Conservation (phyloP, 2,888 invertebrate species). For the Diloba caeruleocephala region DNA sequence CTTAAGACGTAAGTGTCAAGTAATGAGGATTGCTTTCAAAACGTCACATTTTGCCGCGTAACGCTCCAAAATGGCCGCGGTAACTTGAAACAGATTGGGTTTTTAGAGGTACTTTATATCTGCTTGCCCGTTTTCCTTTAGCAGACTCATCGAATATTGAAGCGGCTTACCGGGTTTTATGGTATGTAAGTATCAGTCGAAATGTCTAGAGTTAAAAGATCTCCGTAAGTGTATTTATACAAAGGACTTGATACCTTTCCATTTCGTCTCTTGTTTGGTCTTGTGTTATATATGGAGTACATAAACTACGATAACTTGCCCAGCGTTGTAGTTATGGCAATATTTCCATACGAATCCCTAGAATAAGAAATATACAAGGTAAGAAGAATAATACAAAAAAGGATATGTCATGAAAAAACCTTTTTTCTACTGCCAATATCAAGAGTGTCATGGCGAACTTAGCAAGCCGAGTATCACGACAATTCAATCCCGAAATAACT, state of each 20-base stretch:
- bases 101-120: conserved; percentile 28
- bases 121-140: conserved; percentile 11
- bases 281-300: too few species aligned
- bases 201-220: conserved; percentile 6
- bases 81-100: conserved; percentile 36
- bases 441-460: too few species aligned
- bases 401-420: too few species aligned
- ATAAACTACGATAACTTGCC: too few species aligned
- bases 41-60: conserved; percentile 30
- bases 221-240: conserved; percentile 3
- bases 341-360: too few species aligned
- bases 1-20: conserved; percentile 24
- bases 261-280: not conserved
- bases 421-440: too few species aligned
- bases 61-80: conserved; percentile 31
- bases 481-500: too few species aligned
- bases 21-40: conserved; percentile 35
- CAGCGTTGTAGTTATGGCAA: too few species aligned
- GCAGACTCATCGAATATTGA: conserved; percentile 36
- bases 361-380: too few species aligned
- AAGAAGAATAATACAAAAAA: too few species aligned
- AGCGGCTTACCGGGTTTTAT: conserved; percentile 7
- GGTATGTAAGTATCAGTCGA: conserved; percentile 16
- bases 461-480: too few species aligned
- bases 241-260: not conserved